Conservation (phyloP, 2,888 invertebrate species). For the Eristalis arbustorum region DNA sequence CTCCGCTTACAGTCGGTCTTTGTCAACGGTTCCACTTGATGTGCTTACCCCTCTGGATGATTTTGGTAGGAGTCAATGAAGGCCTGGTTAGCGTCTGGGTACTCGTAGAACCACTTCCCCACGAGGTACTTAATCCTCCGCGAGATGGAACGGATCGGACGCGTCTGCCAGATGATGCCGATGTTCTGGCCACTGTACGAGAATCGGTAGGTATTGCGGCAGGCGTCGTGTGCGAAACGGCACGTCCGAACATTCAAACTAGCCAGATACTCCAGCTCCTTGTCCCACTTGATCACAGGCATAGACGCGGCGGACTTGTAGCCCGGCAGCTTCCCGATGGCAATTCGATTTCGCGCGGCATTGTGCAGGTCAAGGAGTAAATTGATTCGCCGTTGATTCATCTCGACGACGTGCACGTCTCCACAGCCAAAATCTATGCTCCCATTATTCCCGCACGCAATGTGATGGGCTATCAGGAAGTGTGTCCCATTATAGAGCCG, state of each 20-base stretch:
- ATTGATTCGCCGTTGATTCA: slow-evolving; percentile 76
- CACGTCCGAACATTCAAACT: slow-evolving; percentile 77
- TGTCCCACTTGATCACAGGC: slow-evolving; percentile 77
- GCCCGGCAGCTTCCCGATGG: slow-evolving; percentile 75
- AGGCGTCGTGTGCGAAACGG: slow-evolving; percentile 76
- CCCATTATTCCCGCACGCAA: slow-evolving; percentile 76
- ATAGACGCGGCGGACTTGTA: slow-evolving; percentile 76
- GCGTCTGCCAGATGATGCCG: slow-evolving; percentile 77
- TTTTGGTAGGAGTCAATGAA: slow-evolving; percentile 75
- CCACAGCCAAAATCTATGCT: slow-evolving; percentile 74
- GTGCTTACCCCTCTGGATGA: slow-evolving; percentile 75
- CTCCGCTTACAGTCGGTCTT: not conserved
- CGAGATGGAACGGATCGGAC: slow-evolving; percentile 77
- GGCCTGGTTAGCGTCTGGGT: slow-evolving; percentile 76
- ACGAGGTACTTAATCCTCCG: slow-evolving; percentile 77
- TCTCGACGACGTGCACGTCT: slow-evolving; percentile 74
- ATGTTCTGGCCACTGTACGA: slow-evolving; percentile 78
- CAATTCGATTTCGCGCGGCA: slow-evolving; percentile 76
- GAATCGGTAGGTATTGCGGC: slow-evolving; percentile 76
- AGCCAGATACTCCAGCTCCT: slow-evolving; percentile 76
- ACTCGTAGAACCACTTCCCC: slow-evolving; percentile 77
- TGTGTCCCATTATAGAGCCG: slow-evolving; percentile 77
- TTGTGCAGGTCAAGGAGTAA: slow-evolving; percentile 78
- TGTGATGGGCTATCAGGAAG: slow-evolving; percentile 73
- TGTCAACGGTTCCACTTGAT: not conserved